These are phyloP conservation scores for Drepana arcuata DNA, from an alignment of 1,140 invertebrate species.

Conservation along the genomic window DNA sequence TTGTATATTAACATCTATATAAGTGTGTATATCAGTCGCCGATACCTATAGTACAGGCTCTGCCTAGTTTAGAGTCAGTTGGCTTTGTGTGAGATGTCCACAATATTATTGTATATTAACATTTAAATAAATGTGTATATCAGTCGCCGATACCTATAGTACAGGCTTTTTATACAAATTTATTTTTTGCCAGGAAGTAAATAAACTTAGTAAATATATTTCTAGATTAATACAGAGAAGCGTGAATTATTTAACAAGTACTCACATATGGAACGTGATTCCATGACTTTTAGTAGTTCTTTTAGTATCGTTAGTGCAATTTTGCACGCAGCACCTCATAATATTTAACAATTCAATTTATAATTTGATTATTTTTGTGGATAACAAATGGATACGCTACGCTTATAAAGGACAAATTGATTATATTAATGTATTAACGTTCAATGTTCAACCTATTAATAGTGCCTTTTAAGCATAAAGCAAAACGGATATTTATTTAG, in stretches of 20 bases:
- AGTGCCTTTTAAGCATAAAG: background rate
- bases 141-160: too few species aligned
- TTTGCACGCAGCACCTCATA: conserved; percentile 46
- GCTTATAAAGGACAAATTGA: too few species aligned
- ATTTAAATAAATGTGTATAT: background rate
- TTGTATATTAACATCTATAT: background rate
- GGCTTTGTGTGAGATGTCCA: background rate
- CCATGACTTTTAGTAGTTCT: conserved; percentile 35
- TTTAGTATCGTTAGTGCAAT: conserved; percentile 39
- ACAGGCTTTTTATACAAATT: too few species aligned
- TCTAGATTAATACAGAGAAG: background rate
- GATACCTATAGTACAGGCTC: too few species aligned
- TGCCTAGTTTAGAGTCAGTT: background rate
- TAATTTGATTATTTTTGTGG: background rate
- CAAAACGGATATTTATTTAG: background rate
- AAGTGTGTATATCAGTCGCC: too few species aligned
- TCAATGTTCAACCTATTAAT: background rate
- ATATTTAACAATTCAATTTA: conserved; percentile 4
- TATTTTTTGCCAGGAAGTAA: too few species aligned
- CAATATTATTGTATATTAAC: background rate
- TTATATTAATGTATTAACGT: background rate
- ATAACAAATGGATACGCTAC: too few species aligned
- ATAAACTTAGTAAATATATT: background rate
- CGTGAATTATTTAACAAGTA: conserved; percentile 4
- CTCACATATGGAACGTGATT: conserved; percentile 51